Evolutionary conservation across 2,888 invertebrate species (phyloP).

Genomic region (Crepidodera aurea): DNA sequence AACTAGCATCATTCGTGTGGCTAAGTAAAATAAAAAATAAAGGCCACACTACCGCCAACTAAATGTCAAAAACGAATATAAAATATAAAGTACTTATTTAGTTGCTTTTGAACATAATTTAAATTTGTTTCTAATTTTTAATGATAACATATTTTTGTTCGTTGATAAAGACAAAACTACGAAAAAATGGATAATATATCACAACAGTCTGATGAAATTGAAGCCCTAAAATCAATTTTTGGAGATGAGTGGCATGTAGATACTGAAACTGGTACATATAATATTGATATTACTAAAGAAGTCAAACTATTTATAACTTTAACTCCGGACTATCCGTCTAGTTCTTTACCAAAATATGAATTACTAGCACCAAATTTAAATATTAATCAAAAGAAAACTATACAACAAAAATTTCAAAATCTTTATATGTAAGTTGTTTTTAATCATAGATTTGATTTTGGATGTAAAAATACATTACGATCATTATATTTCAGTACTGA

Average conservation of each 20-base stretch:
- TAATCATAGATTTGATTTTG: neutral
- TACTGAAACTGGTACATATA: slow-evolving; percentile 65
- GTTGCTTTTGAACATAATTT: too few relatives aligned
- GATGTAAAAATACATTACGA: too few relatives aligned
- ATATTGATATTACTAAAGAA: slow-evolving; percentile 66
- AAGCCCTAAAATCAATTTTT: slow-evolving; percentile 77
- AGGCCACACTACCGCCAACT: too few relatives aligned
- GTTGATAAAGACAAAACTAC: too few relatives aligned
- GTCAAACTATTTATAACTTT: slow-evolving; percentile 71
- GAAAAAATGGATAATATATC: slow-evolving; percentile 52
- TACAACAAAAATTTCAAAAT: slow-evolving; percentile 68
- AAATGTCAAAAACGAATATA: too few relatives aligned
- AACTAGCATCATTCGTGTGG: too few relatives aligned
- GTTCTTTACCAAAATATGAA: slow-evolving; percentile 73
- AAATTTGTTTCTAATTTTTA: too few relatives aligned
- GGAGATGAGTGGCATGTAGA: slow-evolving; percentile 73
- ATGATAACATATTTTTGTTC: too few relatives aligned
- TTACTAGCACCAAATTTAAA: slow-evolving; percentile 77
- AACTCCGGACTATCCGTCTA: slow-evolving; percentile 70
- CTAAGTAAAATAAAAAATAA: too few relatives aligned
- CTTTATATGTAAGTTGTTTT: slow-evolving; percentile 70
- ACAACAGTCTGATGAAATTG: slow-evolving; percentile 70
- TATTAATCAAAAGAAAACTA: slow-evolving; percentile 65
- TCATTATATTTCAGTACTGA: slow-evolving; percentile 29
- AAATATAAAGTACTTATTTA: too few relatives aligned